Percentiles rank a stretch among this genome's conserved stretches.
Conservation (phyloP, 1,140 invertebrate species). For the Sitophilus oryzae region DNA sequence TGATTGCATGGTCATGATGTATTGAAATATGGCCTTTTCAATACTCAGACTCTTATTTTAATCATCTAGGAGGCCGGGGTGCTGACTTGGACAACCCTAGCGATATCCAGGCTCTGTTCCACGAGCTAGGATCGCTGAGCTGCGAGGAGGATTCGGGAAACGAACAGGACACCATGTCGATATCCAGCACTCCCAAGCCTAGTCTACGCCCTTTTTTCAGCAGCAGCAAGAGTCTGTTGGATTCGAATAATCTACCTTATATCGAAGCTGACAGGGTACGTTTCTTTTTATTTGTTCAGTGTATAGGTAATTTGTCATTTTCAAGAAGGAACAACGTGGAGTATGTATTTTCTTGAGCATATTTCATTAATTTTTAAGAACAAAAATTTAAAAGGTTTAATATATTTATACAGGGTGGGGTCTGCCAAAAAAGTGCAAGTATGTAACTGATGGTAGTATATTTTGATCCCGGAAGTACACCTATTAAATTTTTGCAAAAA, state of each 20-base stretch:
- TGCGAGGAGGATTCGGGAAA: constrained; percentile 82
- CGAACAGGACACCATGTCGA: constrained; percentile 90
- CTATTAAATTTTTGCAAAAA: too few species aligned
- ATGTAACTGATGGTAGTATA: too few species aligned
- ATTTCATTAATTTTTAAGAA: too few species aligned
- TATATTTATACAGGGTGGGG: too few species aligned
- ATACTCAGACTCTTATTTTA: background rate
- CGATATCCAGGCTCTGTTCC: constrained; percentile 54
- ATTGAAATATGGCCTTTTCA: too few species aligned
- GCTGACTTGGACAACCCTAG: constrained; percentile 41
- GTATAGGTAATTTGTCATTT: too few species aligned
- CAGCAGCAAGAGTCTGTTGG: constrained; percentile 70
- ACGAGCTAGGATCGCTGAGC: constrained; percentile 86
- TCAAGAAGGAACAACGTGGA: too few species aligned
- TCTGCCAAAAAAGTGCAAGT: too few species aligned
- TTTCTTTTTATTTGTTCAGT: background rate
- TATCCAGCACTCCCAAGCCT: constrained; percentile 93
- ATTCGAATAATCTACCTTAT: constrained; percentile 29
- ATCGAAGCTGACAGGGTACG: constrained; percentile 30
- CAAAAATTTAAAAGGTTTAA: too few species aligned
- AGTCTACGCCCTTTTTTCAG: constrained; percentile 92
- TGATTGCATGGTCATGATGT: too few species aligned
- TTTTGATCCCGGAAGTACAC: too few species aligned
- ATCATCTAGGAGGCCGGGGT: constrained; percentile 29
- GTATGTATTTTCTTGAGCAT: too few species aligned